Conservation (phyloP, 2,113 vertebrate genomes). For the Parotia lawesii region DNA sequence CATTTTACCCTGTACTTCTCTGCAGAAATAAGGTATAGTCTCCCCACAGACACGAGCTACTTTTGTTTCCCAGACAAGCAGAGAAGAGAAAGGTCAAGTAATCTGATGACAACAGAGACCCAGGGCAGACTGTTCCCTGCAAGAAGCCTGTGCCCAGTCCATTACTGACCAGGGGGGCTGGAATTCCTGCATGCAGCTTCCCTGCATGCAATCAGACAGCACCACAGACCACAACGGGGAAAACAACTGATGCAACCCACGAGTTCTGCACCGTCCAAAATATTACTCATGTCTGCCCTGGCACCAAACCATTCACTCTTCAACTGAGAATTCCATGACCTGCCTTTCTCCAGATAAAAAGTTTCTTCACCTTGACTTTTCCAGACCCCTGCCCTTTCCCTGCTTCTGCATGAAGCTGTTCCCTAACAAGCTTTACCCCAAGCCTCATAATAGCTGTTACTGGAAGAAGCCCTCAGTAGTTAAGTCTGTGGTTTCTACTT, state of each 20-base stretch:
- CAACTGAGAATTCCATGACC: background rate
- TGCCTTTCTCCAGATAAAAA: background rate
- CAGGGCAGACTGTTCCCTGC: background rate
- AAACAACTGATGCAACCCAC: background rate
- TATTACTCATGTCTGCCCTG: constrained; percentile 31
- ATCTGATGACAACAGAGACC: background rate
- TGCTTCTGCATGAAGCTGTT: background rate
- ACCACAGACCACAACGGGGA: background rate
- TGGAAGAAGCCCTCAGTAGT: constrained; percentile 13
- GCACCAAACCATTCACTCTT: background rate
- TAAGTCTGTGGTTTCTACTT: constrained; percentile 29
- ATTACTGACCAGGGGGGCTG: background rate
- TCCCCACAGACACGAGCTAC: background rate
- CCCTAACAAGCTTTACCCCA: background rate
- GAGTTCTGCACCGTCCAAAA: background rate
- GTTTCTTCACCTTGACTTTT: background rate
- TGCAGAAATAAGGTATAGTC: background rate
- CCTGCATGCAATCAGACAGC: background rate
- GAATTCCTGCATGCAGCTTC: background rate
- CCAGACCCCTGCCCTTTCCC: background rate
- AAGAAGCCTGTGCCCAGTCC: background rate
- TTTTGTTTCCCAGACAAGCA: background rate
- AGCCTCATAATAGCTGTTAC: background rate
- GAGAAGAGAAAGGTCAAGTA: background rate
- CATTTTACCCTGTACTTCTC: background rate